Conservation (phyloP, 2,797 vertebrate species). For the Hylomyscus alleni region DNA sequence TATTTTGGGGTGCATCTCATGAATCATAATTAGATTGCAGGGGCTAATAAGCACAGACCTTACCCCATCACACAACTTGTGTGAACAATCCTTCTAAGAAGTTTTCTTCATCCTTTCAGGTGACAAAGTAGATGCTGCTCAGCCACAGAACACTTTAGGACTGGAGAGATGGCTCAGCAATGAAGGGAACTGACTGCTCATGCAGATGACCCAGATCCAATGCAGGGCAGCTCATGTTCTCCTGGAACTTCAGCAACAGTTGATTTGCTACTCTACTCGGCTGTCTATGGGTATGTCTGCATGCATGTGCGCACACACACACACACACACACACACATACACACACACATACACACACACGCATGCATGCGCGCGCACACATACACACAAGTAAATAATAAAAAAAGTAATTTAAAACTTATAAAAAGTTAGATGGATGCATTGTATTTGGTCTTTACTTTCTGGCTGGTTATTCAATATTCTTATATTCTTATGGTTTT, state of each 20-base stretch:
- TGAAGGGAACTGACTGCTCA: not conserved
- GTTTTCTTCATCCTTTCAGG: slow-evolving; percentile 21
- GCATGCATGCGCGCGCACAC: not conserved
- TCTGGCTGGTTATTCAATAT: not conserved
- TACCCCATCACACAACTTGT: not conserved
- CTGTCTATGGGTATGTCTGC: not conserved
- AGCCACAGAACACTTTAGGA: not conserved
- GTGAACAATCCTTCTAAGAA: not conserved
- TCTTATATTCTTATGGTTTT: slow-evolving; percentile 28
- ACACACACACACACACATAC: not conserved
- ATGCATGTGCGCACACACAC: accelerated
- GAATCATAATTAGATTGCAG: slow-evolving; percentile 67
- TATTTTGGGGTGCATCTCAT: slow-evolving; percentile 80
- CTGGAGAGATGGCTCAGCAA: not conserved
- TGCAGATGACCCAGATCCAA: not conserved
- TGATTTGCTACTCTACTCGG: not conserved
- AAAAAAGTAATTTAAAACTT: not conserved
- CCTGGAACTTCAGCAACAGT: not conserved
- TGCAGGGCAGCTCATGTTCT: not conserved
- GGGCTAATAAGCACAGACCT: slow-evolving; percentile 51
- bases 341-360: not conserved
- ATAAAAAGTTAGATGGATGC: not conserved
- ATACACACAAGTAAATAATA: not conserved
- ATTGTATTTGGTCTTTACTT: slow-evolving; percentile 25
- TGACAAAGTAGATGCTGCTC: too few relatives aligned